Base-by-base conservation (phyloP, 1,140 invertebrate species). In the Dreissena polymorpha region DNA sequence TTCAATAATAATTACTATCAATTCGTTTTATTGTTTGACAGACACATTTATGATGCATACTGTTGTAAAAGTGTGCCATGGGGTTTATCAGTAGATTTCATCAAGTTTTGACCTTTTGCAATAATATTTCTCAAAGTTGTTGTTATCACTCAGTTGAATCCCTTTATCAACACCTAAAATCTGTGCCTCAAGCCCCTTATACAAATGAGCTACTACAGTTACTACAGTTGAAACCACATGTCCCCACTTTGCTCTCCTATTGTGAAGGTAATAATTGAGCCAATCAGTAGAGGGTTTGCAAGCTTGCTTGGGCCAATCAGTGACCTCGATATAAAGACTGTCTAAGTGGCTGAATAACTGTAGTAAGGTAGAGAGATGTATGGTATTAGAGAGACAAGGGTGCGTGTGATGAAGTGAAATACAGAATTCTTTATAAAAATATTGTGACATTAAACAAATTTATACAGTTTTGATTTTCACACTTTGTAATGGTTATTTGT, bases 211-310 rank as follows among this genome's bases (percentile, higher is more conserved):
- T 60, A 18, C 21, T 18, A n/a, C 57, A 60, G 39, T 39, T 39
- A 39, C 39, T 39, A 39, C 39, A 39, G 39, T 39, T 39, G 39
- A 39, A 39, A 39, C 3, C 39, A 39, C 39, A 39, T 39, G 39
- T 39, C 57, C 16, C 57, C 21, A 18, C 57, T 60, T 23, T 60
- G 21, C 57, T 60, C 57, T 60, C 18, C 27, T 55, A 78, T 78
- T 78, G 76, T 78, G 68, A 78, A 70, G 63, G 21, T 27, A 10
- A 14, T 69, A 53, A 78, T 78, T 78, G 76, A 27, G 39, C 76
- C 76, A 78, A 78, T 78, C 76, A 78, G 76, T 69, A 57, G 64
- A 64, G 49, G 53, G 65, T 25, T 57, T 70, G 65, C n/a, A 27
- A 16, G 14, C 3, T 57, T 69, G 64, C 53, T 29, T 78, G 65